Conservation (phyloP, 2,888 invertebrate species). For the Dryobota labecula region DNA sequence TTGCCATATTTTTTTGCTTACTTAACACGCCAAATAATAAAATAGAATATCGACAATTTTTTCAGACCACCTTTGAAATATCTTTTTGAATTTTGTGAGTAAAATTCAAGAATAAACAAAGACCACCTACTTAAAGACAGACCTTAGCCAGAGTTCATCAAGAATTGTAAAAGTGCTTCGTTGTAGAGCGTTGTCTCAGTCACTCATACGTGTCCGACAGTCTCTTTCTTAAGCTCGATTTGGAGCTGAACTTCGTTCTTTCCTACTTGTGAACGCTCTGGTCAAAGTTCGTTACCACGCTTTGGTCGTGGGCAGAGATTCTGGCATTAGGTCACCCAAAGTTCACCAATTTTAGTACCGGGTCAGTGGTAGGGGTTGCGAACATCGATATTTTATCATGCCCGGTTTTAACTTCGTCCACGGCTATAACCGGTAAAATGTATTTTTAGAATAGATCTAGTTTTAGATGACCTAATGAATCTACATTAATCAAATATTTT, state of each 20-base stretch:
- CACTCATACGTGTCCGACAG: no score
- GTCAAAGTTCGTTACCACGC: not conserved
- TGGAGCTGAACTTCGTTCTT: not conserved
- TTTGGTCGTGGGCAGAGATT: not conserved
- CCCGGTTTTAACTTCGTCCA: not conserved
- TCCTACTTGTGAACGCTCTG: not conserved
- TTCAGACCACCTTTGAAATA: not conserved
- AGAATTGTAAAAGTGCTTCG: not conserved
- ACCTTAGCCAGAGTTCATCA: not conserved
- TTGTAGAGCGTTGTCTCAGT: no score
- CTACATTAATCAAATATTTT: constrained; percentile 7
- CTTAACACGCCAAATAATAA: not conserved
- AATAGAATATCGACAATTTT: not conserved
- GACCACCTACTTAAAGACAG: not conserved
- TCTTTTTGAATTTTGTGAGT: not conserved
- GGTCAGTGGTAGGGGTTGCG: constrained; percentile 3
- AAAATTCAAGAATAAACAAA: not conserved
- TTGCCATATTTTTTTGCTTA: not conserved
- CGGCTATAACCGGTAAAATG: not conserved
- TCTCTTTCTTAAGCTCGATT: not conserved
- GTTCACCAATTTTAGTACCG: constrained; percentile 8
- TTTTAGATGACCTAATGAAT: constrained; percentile 34
- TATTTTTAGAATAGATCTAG: constrained; percentile 13
- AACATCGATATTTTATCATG: not conserved
- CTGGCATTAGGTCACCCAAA: constrained; percentile 14